Evolutionary conservation across 2,797 vertebrate genomes (phyloP), one percentile per base, ranked within the genome.

Genomic region (Danio jaintianensis): DNA sequence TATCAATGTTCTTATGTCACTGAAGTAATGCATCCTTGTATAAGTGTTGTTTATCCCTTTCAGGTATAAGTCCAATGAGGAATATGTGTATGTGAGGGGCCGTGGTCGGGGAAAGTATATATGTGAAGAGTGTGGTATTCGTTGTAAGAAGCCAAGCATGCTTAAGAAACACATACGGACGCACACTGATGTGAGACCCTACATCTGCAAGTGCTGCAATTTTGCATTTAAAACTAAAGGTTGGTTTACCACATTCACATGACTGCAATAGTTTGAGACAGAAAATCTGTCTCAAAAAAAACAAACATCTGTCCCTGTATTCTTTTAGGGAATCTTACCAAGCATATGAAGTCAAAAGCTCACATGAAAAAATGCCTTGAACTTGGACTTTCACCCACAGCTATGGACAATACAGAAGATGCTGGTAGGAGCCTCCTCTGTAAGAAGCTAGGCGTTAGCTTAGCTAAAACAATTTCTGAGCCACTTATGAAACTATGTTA

Each of bases 191-290:
- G 96, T 99, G 77, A 94, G 98, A 83, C 98, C 98, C 36, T 99
- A 99, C 5, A 94, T 98, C 84, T 99, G 98, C 95, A 96, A 97
- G 89, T 91, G 97, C 90, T 99, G 98, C 92, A 98, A 98, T 91
- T 99, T 99, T 53, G 98, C 98, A 87, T 99, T 99, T 90, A 99
- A 99, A 93, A 99, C 98, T 58, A 99, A 99, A 99, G 98, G 98
- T 98, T 92, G 6, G 85, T 79, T 62, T 50, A 61, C 7, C 5
- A 66, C 56, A 6, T 48, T 58, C 38, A 56, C n/a, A 48, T 56
- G 9, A 62, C 9, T 18, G 20, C 11, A 62, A 40, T 52, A 56
- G 7, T 36, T 43, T 43, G 2, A 52, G 47, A 16, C 8, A 18
- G 11, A 16, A 42, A n/a, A n/a, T n/a, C n/a, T n/a, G n/a, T n/a